Percentiles rank a stretch among this genome's conserved stretches.
phyloP scores from a whole-genome alignment of 2,113 vertebrate genomes.

The Alexandromys fortis region DNA sequence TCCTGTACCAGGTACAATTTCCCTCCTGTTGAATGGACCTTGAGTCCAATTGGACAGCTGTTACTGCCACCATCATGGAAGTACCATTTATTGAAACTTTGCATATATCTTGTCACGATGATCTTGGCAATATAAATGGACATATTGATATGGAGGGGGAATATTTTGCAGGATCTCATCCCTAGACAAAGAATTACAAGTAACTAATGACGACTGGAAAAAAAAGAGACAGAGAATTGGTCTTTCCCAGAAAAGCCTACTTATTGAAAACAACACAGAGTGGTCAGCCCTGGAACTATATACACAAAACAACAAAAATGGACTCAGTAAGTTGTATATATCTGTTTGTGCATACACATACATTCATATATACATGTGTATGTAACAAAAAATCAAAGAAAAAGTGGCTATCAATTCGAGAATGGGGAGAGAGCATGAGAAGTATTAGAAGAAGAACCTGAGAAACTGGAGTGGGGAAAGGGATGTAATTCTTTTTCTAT shows the following conservation, averaged over 20 bases:
- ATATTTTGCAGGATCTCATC: not conserved
- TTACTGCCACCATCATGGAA: not conserved
- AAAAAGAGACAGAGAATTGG: not conserved
- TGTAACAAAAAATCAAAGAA: not conserved
- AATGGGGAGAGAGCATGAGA: no score
- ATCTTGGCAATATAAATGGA: not conserved
- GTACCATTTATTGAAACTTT: not conserved
- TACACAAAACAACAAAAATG: not conserved
- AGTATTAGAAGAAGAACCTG: not conserved
- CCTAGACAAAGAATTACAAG: not conserved
- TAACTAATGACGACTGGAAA: not conserved
- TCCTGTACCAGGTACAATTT: not conserved
- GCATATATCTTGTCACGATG: not conserved
- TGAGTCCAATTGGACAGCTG: not conserved
- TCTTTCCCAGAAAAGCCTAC: not conserved
- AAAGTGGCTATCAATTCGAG: not conserved
- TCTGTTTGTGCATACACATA: not conserved
- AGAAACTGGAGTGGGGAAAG: not conserved
- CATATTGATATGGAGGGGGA: not conserved
- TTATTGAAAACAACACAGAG: not conserved
- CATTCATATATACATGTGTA: not conserved
- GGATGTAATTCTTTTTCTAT: not conserved
- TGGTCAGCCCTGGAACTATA: no score
- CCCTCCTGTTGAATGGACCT: not conserved
- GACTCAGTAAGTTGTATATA: not conserved